Conservation (phyloP, 1,140 invertebrate genomes). For the Ladona fulva region DNA sequence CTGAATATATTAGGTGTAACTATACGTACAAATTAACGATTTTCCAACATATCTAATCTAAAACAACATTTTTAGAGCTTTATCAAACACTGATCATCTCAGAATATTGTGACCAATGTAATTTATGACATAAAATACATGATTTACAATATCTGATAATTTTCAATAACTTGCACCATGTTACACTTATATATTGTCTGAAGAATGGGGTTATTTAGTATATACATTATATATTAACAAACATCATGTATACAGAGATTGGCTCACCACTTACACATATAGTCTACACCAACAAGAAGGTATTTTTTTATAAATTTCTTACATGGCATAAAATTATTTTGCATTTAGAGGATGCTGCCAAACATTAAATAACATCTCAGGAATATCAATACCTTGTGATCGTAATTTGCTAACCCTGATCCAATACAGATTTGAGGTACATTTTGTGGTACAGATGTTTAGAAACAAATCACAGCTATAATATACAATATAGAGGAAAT, state of each 20-base stretch:
- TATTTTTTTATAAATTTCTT: background rate
- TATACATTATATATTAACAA: background rate
- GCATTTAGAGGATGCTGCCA: background rate
- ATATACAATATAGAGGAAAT: background rate
- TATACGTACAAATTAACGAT: background rate
- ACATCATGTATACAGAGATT: background rate
- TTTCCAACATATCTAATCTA: background rate
- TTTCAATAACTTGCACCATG: background rate
- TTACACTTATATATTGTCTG: conserved; percentile 2
- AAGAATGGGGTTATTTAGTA: background rate
- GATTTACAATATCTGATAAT: background rate
- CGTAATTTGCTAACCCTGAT: background rate
- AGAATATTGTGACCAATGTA: background rate
- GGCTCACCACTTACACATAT: background rate
- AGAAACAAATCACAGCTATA: background rate
- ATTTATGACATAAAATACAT: conserved; percentile 1
- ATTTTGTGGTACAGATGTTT: background rate
- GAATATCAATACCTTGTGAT: background rate
- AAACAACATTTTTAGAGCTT: background rate
- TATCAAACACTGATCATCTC: background rate
- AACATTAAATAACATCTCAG: background rate
- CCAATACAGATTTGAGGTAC: background rate
- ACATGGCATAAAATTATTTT: background rate
- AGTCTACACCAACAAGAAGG: background rate
- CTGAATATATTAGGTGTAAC: background rate